These are phyloP conservation scores for Conus canariensis DNA, from an alignment of 2,888 invertebrate species.

Conservation along the genomic window DNA sequence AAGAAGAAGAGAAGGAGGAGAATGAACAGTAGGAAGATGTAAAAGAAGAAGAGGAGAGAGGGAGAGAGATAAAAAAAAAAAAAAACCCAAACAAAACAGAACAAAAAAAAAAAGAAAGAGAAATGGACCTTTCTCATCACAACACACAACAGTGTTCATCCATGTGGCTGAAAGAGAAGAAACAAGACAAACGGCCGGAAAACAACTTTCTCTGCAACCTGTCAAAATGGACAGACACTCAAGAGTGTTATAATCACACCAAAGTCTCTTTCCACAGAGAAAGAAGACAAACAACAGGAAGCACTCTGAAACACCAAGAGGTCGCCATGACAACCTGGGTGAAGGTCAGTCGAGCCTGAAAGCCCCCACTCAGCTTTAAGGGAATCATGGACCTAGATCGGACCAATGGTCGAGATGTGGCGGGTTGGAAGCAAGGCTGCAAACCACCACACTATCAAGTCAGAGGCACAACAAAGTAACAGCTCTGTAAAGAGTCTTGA, in stretches of 20 bases:
- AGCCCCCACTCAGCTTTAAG: background rate
- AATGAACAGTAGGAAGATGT: background rate
- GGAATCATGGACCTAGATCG: constrained; percentile 32
- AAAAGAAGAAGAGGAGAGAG: background rate
- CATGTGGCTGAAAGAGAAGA: background rate
- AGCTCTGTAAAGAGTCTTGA: too few relatives aligned
- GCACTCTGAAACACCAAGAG: background rate
- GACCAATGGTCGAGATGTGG: background rate
- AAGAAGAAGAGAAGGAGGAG: background rate
- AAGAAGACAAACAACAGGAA: background rate
- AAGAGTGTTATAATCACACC: background rate
- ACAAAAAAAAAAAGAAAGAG: background rate
- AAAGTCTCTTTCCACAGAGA: background rate
- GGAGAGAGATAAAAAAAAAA: background rate
- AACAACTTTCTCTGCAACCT: background rate
- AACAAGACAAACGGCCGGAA: background rate
- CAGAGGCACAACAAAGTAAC: background rate
- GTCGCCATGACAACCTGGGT: constrained; percentile 15
- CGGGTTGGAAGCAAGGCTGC: background rate
- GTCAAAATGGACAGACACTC: background rate
- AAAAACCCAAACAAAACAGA: background rate
- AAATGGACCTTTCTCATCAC: background rate
- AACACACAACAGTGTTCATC: background rate
- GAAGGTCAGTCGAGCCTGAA: constrained; percentile 25
- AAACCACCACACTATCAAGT: background rate